Base-by-base conservation (phyloP, 2,797 vertebrate species). In the Melanotaenia trifasciata region DNA sequence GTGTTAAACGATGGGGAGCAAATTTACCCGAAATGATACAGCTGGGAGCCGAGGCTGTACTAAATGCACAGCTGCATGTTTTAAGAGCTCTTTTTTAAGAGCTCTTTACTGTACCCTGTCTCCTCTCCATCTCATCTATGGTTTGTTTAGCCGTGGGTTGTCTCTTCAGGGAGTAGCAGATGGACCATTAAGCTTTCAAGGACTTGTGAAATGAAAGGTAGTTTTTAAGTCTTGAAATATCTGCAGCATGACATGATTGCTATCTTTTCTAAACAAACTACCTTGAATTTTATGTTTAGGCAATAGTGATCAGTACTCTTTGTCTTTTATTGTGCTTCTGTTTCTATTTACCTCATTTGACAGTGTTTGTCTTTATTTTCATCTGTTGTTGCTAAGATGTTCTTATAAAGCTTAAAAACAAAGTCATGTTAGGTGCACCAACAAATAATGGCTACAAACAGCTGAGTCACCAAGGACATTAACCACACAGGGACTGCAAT, bases 181-280 rank as follows among this genome's bases (percentile, higher is more conserved):
- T 57, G 56, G 62, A 65, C 74, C 76, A 76, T 78, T 72, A 80
- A 7, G 65, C 53, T 76, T 80, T 84, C 73, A 72, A 59, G 77
- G 62, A 50, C 62, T 59, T 24, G 54, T 36, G 56, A 74, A 78
- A 84, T 81, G 67, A 89, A 83, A 80, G 74, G 73, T 73, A 70
- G 1, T 70, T 80, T 87, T 85, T 63, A 67, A 62, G 40, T 77
- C 64, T 72, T 67, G 56, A 68, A 68, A 63, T 64, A 79, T 82
- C 33, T 72, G 71, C 71, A 72, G 53, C 71, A 54, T 53, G 76
- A 57, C 20, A 5, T 72, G 65, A 74, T 75, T 80, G 64, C 84
- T 76, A 74, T 83, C 50, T 40, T 63, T 8, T 0, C 66, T 79
- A 88, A 84, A 90, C 81, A 90, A 76, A 70, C 67, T 28, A 30